Conservation (phyloP, 2,113 vertebrate genomes). For the Herpailurus yagouaroundi region DNA sequence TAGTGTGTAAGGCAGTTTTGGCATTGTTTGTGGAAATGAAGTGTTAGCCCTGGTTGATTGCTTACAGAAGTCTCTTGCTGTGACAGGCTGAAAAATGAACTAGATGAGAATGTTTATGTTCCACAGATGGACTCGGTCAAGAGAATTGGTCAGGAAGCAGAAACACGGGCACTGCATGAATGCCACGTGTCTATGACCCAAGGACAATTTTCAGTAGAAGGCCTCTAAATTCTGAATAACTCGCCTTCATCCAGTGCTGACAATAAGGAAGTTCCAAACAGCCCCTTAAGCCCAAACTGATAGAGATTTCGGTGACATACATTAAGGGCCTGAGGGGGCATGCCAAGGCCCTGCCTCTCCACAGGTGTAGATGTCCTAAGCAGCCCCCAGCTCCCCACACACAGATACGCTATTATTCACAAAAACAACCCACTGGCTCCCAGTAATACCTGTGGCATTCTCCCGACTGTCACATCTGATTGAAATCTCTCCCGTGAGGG, state of each 20-base stretch:
- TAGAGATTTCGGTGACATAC: conserved; percentile 77
- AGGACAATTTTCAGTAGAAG: conserved; percentile 72
- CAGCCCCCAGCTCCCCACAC: conserved; percentile 72
- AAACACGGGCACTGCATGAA: conserved; percentile 88
- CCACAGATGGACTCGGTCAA: conserved; percentile 82
- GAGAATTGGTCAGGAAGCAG: conserved; percentile 86
- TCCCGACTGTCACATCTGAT: neutral
- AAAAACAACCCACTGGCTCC: neutral
- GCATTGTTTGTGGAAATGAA: neutral
- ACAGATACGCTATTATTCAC: conserved; percentile 69
- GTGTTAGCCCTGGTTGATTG: conserved; percentile 81
- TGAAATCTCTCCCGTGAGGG: neutral
- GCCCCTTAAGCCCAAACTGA: conserved; percentile 77
- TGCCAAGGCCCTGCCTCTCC: conserved; percentile 72
- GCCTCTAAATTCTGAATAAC: conserved; percentile 88
- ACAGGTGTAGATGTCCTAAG: conserved; percentile 65
- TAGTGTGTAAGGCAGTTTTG: neutral
- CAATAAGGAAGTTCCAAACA: conserved; percentile 80
- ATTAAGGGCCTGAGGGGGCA: conserved; percentile 69
- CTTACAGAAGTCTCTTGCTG: conserved; percentile 91
- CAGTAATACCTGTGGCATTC: neutral
- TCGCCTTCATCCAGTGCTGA: conserved; percentile 85
- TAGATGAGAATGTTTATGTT: conserved; percentile 87
- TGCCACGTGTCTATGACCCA: conserved; percentile 86
- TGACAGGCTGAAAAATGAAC: conserved; percentile 91